phyloP scores from a whole-genome alignment of 2,113 vertebrate genomes.

The Pelobates fuscus region DNA sequence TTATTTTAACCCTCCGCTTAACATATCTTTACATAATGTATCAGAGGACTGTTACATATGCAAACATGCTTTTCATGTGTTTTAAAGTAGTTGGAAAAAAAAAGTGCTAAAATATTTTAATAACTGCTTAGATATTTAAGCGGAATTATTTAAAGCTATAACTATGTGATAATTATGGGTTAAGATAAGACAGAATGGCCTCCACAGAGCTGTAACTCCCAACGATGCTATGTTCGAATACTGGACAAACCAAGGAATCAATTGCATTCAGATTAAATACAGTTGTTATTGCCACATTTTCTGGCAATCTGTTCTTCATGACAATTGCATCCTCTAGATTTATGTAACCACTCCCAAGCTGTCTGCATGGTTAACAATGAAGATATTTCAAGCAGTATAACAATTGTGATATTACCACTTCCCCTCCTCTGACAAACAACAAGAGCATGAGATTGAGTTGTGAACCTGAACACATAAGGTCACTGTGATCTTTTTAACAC shows the following conservation, averaged over 20 bases:
- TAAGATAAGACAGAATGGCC: not conserved
- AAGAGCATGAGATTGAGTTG: conserved; percentile 45
- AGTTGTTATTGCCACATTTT: conserved; percentile 70
- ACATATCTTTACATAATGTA: no score
- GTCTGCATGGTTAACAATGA: conserved; percentile 47
- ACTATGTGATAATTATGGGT: no score
- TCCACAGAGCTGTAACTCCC: conserved; percentile 63
- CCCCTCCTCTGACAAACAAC: conserved; percentile 19
- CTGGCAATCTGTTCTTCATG: conserved; percentile 73
- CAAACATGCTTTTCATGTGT: no score
- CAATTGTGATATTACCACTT: conserved; percentile 30
- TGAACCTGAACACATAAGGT: conserved; percentile 32
- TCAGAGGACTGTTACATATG: no score
- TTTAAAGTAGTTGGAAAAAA: no score
- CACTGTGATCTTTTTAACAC: conserved; percentile 34
- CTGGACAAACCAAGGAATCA: conserved; percentile 76
- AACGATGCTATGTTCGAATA: conserved; percentile 70
- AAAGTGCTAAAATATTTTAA: no score
- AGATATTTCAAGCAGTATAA: conserved; percentile 53
- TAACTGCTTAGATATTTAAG: no score
- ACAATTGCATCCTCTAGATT: conserved; percentile 69
- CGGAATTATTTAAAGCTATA: no score
- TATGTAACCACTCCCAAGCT: conserved; percentile 58
- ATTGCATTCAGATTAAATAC: conserved; percentile 84
- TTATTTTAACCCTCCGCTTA: no score